Percentiles rank a stretch among this genome's conserved stretches.
phyloP scores from a whole-genome alignment of 2,113 vertebrate species.

The Stegostoma tigrinum region DNA sequence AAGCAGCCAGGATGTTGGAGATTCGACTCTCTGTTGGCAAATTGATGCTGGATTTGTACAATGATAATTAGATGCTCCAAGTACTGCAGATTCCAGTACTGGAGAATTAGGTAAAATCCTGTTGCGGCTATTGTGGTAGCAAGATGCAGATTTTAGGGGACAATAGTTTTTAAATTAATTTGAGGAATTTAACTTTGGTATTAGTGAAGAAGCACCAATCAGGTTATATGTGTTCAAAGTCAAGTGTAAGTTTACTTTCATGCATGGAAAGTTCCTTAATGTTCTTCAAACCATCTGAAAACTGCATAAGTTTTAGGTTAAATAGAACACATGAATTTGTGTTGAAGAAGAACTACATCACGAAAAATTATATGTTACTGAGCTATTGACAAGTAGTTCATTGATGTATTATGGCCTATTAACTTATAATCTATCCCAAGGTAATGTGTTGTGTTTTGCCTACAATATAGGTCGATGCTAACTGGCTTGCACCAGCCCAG shows the following conservation, averaged over 20 bases:
- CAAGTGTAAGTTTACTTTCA: not conserved
- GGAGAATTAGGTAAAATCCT: not conserved
- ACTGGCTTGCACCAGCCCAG: conserved; percentile 72
- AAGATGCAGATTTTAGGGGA: not conserved
- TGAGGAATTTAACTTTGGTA: not conserved
- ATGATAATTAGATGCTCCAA: not conserved
- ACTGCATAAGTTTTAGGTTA: not conserved
- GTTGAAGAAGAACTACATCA: not conserved
- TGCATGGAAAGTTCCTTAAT: not conserved
- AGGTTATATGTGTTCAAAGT: not conserved
- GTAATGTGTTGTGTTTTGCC: not conserved
- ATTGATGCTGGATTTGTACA: not conserved
- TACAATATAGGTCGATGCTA: conserved; percentile 65
- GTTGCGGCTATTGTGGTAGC: not conserved
- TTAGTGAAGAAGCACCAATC: not conserved
- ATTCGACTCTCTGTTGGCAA: not conserved
- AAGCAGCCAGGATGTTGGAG: not conserved
- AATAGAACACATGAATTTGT: not conserved
- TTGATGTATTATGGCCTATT: not conserved
- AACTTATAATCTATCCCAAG: not conserved
- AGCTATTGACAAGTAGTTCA: not conserved
- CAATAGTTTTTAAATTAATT: not conserved
- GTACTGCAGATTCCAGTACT: not conserved
- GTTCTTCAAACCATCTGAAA: not conserved
- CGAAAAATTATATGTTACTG: not conserved